A percentile compares a stretch with the other conserved stretches of the same genome.
These are phyloP conservation scores for Lochmaea crataegi DNA, from an alignment of 2,888 invertebrate genomes.

Conservation along the genomic window DNA sequence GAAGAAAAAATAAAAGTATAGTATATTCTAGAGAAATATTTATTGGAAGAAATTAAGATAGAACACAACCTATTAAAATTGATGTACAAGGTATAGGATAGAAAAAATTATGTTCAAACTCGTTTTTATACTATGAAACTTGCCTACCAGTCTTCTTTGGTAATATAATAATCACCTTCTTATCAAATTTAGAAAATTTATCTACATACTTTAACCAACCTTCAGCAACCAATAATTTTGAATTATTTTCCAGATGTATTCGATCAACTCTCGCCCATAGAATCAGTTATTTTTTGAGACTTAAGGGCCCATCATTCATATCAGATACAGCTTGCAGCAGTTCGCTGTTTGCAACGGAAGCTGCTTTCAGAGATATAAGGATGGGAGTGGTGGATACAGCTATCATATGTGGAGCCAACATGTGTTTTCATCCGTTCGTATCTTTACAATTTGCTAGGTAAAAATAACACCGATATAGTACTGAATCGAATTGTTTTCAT, in stretches of 20 bases:
- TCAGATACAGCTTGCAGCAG: slow-evolving; percentile 97
- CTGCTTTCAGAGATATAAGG: slow-evolving; percentile 80
- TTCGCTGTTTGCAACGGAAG: slow-evolving; percentile 87
- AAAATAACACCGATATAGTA: slow-evolving; percentile 31
- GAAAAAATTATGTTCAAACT: too few species aligned
- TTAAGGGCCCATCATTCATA: slow-evolving; percentile 89
- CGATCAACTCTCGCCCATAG: slow-evolving; percentile 93
- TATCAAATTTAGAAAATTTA: too few species aligned
- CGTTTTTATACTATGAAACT: too few species aligned
- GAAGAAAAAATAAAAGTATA: too few species aligned
- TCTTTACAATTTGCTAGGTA: slow-evolving; percentile 87
- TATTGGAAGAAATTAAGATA: too few species aligned
- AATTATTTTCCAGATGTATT: slow-evolving; percentile 61
- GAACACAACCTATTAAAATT: too few species aligned
- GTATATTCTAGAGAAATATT: too few species aligned
- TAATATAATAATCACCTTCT: too few species aligned
- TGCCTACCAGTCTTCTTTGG: too few species aligned
- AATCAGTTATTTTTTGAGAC: slow-evolving; percentile 88
- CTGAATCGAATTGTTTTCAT: not conserved
- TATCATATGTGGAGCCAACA: slow-evolving; percentile 87
- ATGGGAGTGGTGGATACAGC: slow-evolving; percentile 89
- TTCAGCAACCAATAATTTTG: too few species aligned
- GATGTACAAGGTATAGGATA: too few species aligned
- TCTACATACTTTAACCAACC: too few species aligned
- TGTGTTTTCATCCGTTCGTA: slow-evolving; percentile 88